phyloP scores from a whole-genome alignment of 1,140 invertebrate genomes.

The Ceratitis capitata region DNA sequence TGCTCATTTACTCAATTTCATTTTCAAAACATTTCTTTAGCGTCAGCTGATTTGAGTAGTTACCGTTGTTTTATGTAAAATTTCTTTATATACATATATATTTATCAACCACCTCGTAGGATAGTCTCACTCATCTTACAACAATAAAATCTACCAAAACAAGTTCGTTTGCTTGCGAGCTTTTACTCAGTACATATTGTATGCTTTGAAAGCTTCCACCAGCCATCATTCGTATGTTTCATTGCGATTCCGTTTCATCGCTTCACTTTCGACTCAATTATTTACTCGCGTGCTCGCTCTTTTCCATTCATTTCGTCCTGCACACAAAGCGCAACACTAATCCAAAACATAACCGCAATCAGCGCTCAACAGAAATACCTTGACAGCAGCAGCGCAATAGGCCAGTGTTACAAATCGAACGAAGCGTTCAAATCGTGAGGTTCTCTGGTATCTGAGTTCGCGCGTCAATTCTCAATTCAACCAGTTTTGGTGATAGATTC shows the following conservation, averaged over 20 bases:
- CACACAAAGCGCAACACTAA: not conserved
- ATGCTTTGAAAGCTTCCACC: not conserved
- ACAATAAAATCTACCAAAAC: not conserved
- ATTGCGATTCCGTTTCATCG: not conserved
- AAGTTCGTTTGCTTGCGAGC: not conserved
- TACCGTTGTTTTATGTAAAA: not conserved
- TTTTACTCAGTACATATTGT: not conserved
- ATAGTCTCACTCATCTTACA: not conserved
- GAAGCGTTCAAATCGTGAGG: slow-evolving; percentile 61
- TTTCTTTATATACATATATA: not conserved
- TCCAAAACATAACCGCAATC: slow-evolving; percentile 1
- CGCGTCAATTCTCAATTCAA: slow-evolving; percentile 46
- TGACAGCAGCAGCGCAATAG: not conserved
- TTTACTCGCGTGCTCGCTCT: not conserved
- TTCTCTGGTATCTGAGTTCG: slow-evolving; percentile 53
- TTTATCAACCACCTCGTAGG: not conserved
- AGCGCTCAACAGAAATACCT: slow-evolving; percentile 24
- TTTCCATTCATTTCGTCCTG: not conserved
- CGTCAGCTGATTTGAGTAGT: not conserved
- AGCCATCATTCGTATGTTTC: not conserved
- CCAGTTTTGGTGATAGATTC: not conserved
- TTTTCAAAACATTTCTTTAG: not conserved
- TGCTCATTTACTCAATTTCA: not conserved
- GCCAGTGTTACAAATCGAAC: slow-evolving; percentile 63
- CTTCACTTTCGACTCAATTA: not conserved